Percentiles rank a stretch among this genome's conserved stretches.
These are phyloP conservation scores for Kuschelorhynchus macadamiae DNA, from an alignment of 2,888 invertebrate genomes.

Conservation along the genomic window DNA sequence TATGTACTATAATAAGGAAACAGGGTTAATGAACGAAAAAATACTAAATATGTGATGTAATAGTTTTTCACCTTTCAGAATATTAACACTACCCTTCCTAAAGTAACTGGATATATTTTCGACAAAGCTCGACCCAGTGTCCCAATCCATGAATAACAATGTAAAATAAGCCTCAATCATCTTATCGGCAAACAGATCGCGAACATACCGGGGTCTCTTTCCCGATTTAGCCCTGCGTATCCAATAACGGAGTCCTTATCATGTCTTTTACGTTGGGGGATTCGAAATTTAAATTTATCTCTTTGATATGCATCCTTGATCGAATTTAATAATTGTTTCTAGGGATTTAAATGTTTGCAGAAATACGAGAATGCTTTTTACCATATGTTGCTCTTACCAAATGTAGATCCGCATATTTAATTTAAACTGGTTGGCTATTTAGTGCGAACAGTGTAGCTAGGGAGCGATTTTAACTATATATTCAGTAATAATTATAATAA, in stretches of 20 bases:
- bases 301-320: constrained; percentile 53
- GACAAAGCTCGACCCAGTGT: constrained; percentile 56
- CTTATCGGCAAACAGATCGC: constrained; percentile 60
- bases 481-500: no score
- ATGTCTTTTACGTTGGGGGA: constrained; percentile 41
- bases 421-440: no score
- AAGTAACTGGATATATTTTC: constrained; percentile 58
- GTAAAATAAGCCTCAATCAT: constrained; percentile 54
- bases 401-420: no score
- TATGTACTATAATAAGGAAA: no score
- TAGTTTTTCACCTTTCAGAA: constrained; percentile 15
- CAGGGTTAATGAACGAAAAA: no score
- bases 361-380: constrained; percentile 21
- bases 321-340: constrained; percentile 38
- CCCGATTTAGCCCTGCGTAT: constrained; percentile 47
- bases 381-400: no score
- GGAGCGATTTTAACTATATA: no score
- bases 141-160: constrained; percentile 60
- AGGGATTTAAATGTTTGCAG: constrained; percentile 38
- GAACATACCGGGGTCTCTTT: constrained; percentile 57
- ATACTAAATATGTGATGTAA: no score
- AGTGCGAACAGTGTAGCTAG: no score
- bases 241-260: constrained; percentile 54
- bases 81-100: constrained; percentile 32
- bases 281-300: constrained; percentile 56